Base-by-base conservation (phyloP, 2,888 invertebrate species). In the Clanis bilineata region DNA sequence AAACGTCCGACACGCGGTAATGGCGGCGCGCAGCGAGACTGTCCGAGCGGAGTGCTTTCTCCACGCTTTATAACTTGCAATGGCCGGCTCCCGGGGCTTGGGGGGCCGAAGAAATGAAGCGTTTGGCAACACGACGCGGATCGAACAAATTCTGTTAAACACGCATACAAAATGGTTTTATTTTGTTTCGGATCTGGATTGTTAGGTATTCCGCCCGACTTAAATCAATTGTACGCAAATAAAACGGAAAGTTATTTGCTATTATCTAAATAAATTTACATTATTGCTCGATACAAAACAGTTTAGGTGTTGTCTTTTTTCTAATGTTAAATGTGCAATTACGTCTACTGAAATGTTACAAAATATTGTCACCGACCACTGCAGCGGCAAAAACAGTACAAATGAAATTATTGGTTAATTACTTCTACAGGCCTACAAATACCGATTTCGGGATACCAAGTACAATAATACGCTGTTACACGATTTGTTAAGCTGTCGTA, bases 41-140 rank as follows among this genome's bases (percentile, higher is more conserved):
- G 85, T 83, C 83, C 77, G 80, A 59, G 66, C 79, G 79, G 73
- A 72, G 81, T 81, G 89, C 91, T 91, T 91, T 92, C 91, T 87
- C 91, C 80, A 63, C 78, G 76, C 86, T 90, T 88, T 92, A 92
- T 92, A 91, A 89, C 83, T 77, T 85, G 83, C 75, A 71, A 61
- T 67, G 64, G 64, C 56, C 65, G 68, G 60, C 61, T 63, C 66
- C 65, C 68, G 69, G 63, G 64, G 73, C 68, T 69, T 70, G 81
- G 85, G 85, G 87, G 83, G 81, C 76, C 79, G 77, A 83, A 84
- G 84, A 86, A 87, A 87, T 82, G 80, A 86, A 85, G 81, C 70
- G 74, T 86, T 85, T 88, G 80, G 81, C 85, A 88, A 88, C 74
- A 77, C 73, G 72, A 79, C 78, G 82, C 83, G 81, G 84, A 84